phyloP scores from a whole-genome alignment of 2,797 vertebrate species.

The Mormyrus hasselquistii region DNA sequence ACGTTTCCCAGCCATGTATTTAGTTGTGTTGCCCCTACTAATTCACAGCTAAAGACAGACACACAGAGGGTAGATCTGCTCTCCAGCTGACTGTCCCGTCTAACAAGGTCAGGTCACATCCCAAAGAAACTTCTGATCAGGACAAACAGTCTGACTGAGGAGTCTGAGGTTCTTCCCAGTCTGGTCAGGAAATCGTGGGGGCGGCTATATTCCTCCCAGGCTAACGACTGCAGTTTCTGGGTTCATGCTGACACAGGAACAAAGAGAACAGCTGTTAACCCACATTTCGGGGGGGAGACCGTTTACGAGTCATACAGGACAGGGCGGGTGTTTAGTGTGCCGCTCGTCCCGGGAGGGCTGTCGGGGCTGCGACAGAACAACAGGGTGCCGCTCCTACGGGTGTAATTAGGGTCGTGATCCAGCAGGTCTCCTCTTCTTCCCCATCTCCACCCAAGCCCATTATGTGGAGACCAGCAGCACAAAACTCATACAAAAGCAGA shows the following conservation, averaged over 20 bases:
- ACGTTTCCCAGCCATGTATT: background rate
- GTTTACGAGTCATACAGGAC: constrained; percentile 32
- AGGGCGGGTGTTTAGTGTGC: constrained; percentile 35
- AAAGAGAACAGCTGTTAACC: constrained; percentile 22
- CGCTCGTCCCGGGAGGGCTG: constrained; percentile 14
- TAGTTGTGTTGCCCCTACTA: background rate
- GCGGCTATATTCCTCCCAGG: background rate
- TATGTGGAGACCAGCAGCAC: constrained; percentile 8
- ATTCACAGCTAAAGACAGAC: background rate
- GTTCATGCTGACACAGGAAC: background rate
- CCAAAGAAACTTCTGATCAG: background rate
- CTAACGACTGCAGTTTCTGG: background rate
- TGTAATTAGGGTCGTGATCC: background rate
- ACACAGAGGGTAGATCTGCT: background rate
- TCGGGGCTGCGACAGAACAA: constrained; percentile 46
- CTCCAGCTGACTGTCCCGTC: background rate
- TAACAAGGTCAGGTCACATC: background rate
- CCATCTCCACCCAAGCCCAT: background rate
- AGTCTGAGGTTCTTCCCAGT: background rate
- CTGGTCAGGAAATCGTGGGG: background rate
- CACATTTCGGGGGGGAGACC: constrained; percentile 33
- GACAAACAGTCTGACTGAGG: background rate
- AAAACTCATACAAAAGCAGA: constrained; percentile 24
- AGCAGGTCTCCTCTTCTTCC: background rate
- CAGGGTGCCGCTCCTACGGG: background rate